Base-by-base conservation (phyloP, 2,797 vertebrate genomes). In the Smutsia temminckii region DNA sequence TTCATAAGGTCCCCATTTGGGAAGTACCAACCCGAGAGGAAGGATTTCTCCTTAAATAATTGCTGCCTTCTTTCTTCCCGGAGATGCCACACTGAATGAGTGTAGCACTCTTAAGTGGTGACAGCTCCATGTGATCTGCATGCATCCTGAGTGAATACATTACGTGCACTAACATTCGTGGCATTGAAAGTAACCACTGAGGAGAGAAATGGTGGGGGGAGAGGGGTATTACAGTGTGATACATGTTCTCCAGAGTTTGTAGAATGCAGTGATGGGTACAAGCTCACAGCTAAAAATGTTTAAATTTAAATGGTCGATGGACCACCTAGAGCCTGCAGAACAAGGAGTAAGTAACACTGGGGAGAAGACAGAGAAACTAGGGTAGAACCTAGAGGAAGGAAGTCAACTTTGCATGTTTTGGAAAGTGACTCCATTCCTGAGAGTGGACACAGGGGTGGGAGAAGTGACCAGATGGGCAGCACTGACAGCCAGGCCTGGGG, bases 301-400 rank as follows among this genome's bases (percentile, higher is more conserved):
- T 32, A 86, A 78, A 92, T 21, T 81, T 32, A 86, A 78, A 92
- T 21, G 37, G 32, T 96, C 46, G 53, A 2, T 5, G 68, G 32
- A 40, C 46, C 27, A 40, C 29, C 34, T 68, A 16, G 63, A 68
- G 12, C 2, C 16, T 32, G 1, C 18, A n/a, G 5, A 42, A 13
- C 1, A 1, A 77, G 4, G 32, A 53, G 12, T 53, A 1, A 74
- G 53, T 14, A 46, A 27, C 23, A 29, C 21, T 11, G 16, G 51
- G 32, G 3, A n/a, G 6, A 46, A 1, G 8, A 78, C 53, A 68
- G 46, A 79, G 2, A 61, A 27, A 27, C 1, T 14, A 42, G 55
- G 11, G 51, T 34, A 42, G 25, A 32, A 6, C 14, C 25, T 81
- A 3, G 23, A 40, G 61, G 25, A 79, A 75, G 51, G 7, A 34